A percentile compares a stretch with the other conserved stretches of the same genome.
Evolutionary conservation across 2,888 invertebrate species (phyloP).

Genomic region (Cerceris ruficornis): DNA sequence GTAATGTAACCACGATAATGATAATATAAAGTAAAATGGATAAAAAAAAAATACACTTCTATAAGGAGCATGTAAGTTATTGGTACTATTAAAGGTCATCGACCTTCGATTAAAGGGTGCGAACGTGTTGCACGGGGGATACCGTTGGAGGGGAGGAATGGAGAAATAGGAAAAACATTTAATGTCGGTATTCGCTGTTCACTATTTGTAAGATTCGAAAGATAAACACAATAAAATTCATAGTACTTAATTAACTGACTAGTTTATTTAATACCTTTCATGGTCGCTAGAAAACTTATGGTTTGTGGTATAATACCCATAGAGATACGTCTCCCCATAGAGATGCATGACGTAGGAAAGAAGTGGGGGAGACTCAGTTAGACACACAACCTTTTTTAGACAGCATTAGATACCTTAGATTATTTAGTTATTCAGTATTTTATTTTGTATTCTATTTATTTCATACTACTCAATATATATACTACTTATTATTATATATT

Average conservation of each 20-base stretch:
- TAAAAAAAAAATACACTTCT: slow-evolving; percentile 46
- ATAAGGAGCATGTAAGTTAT: slow-evolving; percentile 63
- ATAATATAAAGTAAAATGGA: slow-evolving; percentile 32
- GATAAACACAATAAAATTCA: slow-evolving; percentile 78
- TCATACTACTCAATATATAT: no score
- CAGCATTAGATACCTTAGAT: no score
- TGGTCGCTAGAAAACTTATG: not conserved
- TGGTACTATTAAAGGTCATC: slow-evolving; percentile 64
- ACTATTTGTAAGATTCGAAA: slow-evolving; percentile 79
- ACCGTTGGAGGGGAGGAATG: slow-evolving; percentile 10
- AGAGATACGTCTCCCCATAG: no score
- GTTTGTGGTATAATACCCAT: not conserved
- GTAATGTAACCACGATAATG: slow-evolving; percentile 60
- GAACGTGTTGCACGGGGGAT: slow-evolving; percentile 17
- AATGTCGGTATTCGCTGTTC: slow-evolving; percentile 79
- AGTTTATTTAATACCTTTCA: slow-evolving; percentile 10
- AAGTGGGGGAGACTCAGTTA: no score
- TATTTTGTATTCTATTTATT: no score
- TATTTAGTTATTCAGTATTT: no score
- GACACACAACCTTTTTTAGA: no score
- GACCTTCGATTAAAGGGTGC: slow-evolving; percentile 43
- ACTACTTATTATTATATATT: no score
- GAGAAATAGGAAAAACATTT: slow-evolving; percentile 61
- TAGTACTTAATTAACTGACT: slow-evolving; percentile 68
- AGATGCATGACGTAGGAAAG: no score